Percentiles rank a stretch among this genome's conserved stretches.
Conservation (phyloP, 2,797 vertebrate species). For the Hemibagrus guttatus region DNA sequence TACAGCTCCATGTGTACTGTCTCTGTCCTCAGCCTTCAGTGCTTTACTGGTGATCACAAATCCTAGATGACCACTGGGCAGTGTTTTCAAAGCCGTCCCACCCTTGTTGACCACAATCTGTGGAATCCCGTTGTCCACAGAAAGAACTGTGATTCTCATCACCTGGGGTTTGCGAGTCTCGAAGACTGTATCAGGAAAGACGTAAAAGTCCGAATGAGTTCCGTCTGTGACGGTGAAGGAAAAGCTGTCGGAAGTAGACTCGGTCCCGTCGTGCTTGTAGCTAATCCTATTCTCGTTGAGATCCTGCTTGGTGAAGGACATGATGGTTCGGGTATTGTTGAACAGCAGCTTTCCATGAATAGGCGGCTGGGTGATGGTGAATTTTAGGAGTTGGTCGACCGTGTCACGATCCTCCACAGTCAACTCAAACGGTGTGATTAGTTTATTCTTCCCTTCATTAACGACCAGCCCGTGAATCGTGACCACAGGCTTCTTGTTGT, state of each 20-base stretch:
- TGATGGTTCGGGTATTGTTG: conserved; percentile 80
- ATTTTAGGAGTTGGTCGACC: conserved; percentile 81
- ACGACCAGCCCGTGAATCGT: conserved; percentile 84
- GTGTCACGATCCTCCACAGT: conserved; percentile 94
- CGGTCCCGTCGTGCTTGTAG: conserved; percentile 91
- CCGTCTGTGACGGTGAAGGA: conserved; percentile 95
- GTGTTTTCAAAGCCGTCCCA: conserved; percentile 79
- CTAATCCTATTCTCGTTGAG: conserved; percentile 95
- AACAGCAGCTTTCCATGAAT: conserved; percentile 88
- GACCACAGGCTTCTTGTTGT: conserved; percentile 95
- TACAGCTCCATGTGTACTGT: conserved; percentile 81
- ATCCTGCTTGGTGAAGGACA: conserved; percentile 91
- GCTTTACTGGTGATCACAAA: conserved; percentile 91
- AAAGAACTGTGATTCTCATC: conserved; percentile 85
- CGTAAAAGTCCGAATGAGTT: conserved; percentile 91
- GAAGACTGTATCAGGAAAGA: conserved; percentile 91
- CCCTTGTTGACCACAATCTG: conserved; percentile 91
- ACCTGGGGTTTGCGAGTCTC: conserved; percentile 88
- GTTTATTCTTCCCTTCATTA: conserved; percentile 85
- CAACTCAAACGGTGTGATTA: conserved; percentile 95
- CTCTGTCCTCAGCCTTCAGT: conserved; percentile 89
- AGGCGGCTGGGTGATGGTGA: conserved; percentile 88
- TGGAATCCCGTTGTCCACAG: conserved; percentile 87
- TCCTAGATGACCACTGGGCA: conserved; percentile 84
- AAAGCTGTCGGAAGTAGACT: conserved; percentile 88